A percentile compares a stretch with the other conserved stretches of the same genome.
Evolutionary conservation across 2,797 vertebrate species (phyloP).

Genomic region (Malurus splendens): DNA sequence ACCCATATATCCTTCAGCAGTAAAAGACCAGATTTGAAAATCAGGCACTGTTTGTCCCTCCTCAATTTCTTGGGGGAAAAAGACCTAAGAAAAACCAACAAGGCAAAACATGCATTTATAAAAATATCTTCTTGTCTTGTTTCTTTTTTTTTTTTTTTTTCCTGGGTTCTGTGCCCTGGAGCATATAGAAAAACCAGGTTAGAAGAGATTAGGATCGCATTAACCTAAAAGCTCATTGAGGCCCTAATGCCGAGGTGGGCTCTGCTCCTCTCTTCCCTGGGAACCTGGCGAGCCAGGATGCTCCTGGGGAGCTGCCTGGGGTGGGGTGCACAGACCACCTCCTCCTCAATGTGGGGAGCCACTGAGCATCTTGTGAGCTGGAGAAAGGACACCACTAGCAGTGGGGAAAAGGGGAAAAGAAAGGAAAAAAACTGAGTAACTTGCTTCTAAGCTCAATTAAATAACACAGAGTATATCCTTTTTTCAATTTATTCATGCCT

Average conservation of each 20-base stretch:
- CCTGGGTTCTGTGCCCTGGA: conserved; percentile 20
- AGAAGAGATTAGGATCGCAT: too few relatives aligned
- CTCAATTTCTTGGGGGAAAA: not conserved
- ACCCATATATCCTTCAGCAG: not conserved
- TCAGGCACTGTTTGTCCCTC: not conserved
- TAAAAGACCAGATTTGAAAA: conserved; percentile 3
- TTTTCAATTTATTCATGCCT: conserved; percentile 61
- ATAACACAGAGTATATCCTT: conserved; percentile 51
- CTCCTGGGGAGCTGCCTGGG: too few relatives aligned
- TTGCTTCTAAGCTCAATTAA: conserved; percentile 56
- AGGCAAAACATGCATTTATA: not conserved
- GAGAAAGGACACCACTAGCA: not conserved
- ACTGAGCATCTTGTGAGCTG: accelerated
- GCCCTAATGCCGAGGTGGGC: too few relatives aligned
- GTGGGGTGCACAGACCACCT: not conserved
- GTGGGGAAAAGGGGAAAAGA: not conserved
- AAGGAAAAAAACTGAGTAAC: not conserved
- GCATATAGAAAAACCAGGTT: not conserved
- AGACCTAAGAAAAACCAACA: not conserved
- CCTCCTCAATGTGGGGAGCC: not conserved
- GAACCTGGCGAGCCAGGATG: too few relatives aligned
- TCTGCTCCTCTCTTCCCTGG: too few relatives aligned
- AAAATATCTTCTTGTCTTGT: conserved; percentile 33
- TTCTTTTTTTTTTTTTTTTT: not conserved
- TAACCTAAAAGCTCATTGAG: too few relatives aligned